These are phyloP conservation scores for Chymomyza amoena DNA, from an alignment of 2,888 invertebrate species.

Conservation along the genomic window DNA sequence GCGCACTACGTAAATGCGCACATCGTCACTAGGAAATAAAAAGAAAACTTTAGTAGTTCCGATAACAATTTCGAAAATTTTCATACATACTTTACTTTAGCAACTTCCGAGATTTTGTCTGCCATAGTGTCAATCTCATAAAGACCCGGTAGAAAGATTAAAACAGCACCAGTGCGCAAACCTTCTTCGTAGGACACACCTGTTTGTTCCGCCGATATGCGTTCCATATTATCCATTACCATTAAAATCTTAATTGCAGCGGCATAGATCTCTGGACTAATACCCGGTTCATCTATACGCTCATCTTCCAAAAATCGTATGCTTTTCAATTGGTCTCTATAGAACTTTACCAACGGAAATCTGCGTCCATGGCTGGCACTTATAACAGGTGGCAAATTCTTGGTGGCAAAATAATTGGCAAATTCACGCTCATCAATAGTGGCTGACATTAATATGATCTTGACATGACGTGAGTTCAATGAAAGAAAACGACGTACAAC, in stretches of 20 bases:
- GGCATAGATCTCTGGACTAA: conserved; percentile 82
- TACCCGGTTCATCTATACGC: conserved; percentile 79
- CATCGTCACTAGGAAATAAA: conserved; percentile 30
- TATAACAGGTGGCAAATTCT: conserved; percentile 81
- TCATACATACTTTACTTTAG: conserved; percentile 33
- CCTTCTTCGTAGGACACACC: conserved; percentile 69
- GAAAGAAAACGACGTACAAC: conserved; percentile 88
- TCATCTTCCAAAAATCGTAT: conserved; percentile 74
- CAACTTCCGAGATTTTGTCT: conserved; percentile 27
- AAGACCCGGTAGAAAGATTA: conserved; percentile 94
- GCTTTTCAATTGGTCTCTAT: conserved; percentile 80
- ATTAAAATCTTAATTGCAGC: conserved; percentile 82
- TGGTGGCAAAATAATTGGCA: conserved; percentile 73
- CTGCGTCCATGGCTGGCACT: conserved; percentile 80
- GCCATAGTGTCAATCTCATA: conserved; percentile 86
- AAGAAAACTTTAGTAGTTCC: background rate
- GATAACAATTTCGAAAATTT: too few species aligned
- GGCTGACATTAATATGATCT: conserved; percentile 95
- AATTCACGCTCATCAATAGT: conserved; percentile 85
- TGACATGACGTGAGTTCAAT: conserved; percentile 83
- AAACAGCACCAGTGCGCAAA: conserved; percentile 81
- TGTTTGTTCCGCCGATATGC: conserved; percentile 35
- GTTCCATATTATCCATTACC: conserved; percentile 80
- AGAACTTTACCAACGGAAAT: conserved; percentile 83
- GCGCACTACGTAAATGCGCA: conserved; percentile 56